Conservation (phyloP, 2,888 invertebrate species). For the Balanococcus diminutus region DNA sequence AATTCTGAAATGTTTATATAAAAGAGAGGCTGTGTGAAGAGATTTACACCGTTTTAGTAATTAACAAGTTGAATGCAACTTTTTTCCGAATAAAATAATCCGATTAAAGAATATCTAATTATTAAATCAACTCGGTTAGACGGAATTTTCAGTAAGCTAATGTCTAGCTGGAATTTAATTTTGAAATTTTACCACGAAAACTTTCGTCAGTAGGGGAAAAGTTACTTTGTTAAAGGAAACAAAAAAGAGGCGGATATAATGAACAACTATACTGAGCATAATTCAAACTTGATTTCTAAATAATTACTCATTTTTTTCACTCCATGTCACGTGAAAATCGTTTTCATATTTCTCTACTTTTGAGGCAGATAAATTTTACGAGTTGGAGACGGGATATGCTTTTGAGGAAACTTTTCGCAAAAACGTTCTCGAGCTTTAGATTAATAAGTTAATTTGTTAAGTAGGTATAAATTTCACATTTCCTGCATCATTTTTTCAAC, state of each 20-base stretch:
- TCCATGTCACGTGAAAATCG: background rate
- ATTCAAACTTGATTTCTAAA: background rate
- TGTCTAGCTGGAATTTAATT: background rate
- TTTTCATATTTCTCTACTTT: background rate
- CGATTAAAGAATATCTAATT: background rate
- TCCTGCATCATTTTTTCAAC: background rate
- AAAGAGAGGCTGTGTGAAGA: background rate
- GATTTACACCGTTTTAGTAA: background rate
- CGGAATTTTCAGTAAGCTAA: background rate
- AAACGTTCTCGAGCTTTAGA: background rate
- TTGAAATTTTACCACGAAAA: background rate
- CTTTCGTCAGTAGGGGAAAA: background rate
- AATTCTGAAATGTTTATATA: background rate
- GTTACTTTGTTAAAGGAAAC: background rate
- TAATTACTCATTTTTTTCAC: background rate
- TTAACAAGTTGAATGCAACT: background rate
- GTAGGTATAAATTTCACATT: background rate
- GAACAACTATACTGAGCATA: background rate
- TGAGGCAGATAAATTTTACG: background rate
- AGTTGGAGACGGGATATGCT: background rate
- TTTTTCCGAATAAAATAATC: background rate
- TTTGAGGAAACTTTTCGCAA: background rate
- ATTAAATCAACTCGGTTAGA: background rate
- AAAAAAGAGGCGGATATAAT: background rate
- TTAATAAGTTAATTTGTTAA: conserved; percentile 1